phyloP scores from a whole-genome alignment of 2,797 vertebrate species.

The Syngnathus acus region DNA sequence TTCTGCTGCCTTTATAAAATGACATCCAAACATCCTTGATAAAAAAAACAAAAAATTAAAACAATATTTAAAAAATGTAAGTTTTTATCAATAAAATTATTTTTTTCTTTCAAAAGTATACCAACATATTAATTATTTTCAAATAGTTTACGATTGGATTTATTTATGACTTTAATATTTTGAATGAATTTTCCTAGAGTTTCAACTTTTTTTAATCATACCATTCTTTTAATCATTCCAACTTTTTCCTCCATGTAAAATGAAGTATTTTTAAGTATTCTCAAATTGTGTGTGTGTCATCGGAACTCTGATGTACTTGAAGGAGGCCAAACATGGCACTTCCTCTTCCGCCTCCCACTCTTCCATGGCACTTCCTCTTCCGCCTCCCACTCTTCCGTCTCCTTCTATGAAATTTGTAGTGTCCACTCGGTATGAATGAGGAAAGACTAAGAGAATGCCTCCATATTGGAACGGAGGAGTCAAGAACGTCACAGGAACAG shows the following conservation, averaged over 20 bases:
- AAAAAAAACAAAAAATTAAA: no score
- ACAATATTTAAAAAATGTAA: no score
- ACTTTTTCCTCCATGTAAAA: no score
- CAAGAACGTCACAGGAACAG: constrained; percentile 70
- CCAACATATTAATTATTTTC: no score
- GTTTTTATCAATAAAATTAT: background rate
- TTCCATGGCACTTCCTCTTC: constrained; percentile 8
- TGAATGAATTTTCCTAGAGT: no score
- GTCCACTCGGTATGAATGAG: constrained; percentile 60
- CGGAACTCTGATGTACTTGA: constrained; percentile 40
- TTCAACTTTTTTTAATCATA: no score
- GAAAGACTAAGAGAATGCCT: constrained; percentile 56
- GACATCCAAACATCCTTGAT: no score
- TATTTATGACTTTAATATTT: no score
- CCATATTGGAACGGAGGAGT: constrained; percentile 56
- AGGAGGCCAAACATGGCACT: constrained; percentile 61
- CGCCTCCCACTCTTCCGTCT: constrained; percentile 16
- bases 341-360: constrained; percentile 36
- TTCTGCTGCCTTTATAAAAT: background rate
- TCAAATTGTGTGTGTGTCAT: constrained; percentile 34
- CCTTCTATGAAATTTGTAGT: constrained; percentile 35
- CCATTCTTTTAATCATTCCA: no score
- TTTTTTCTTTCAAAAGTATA: background rate
- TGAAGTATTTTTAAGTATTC: no score
- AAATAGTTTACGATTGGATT: no score